Conservation (phyloP, 2,113 vertebrate species). For the Falcunculus frontatus region DNA sequence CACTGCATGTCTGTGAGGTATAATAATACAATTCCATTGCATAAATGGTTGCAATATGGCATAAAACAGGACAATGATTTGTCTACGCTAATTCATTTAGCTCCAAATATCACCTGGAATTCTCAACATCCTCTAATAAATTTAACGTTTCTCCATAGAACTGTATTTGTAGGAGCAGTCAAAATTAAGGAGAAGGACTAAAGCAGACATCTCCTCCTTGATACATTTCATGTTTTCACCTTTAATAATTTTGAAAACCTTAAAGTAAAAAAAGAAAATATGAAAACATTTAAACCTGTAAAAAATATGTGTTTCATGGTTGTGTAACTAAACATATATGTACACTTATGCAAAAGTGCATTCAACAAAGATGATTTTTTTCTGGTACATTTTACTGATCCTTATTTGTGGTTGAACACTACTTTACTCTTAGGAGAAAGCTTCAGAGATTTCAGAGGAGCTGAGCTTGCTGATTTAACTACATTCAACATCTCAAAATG, state of each 20-base stretch:
- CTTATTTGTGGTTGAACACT: background rate
- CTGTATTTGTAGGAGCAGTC: background rate
- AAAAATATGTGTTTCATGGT: background rate
- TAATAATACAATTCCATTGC: background rate
- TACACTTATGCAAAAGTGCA: background rate
- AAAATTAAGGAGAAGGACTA: background rate
- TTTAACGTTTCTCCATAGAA: background rate
- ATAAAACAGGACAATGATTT: background rate
- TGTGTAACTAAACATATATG: background rate
- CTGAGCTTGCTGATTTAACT: conserved; percentile 37
- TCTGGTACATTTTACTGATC: background rate
- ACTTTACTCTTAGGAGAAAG: background rate
- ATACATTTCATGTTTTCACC: background rate
- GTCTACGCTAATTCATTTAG: background rate
- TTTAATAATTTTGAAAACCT: background rate
- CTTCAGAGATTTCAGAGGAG: conserved; percentile 13
- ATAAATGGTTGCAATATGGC: background rate
- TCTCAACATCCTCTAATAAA: background rate
- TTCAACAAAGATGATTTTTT: background rate
- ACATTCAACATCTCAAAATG: background rate
- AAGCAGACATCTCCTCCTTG: rapidly evolving
- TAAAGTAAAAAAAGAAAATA: background rate
- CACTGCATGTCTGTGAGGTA: background rate
- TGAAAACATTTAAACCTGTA: background rate
- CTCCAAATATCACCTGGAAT: background rate